Evolutionary conservation across 1,140 invertebrate genomes (phyloP).

Genomic region (Phymorhynchus buccinoides): DNA sequence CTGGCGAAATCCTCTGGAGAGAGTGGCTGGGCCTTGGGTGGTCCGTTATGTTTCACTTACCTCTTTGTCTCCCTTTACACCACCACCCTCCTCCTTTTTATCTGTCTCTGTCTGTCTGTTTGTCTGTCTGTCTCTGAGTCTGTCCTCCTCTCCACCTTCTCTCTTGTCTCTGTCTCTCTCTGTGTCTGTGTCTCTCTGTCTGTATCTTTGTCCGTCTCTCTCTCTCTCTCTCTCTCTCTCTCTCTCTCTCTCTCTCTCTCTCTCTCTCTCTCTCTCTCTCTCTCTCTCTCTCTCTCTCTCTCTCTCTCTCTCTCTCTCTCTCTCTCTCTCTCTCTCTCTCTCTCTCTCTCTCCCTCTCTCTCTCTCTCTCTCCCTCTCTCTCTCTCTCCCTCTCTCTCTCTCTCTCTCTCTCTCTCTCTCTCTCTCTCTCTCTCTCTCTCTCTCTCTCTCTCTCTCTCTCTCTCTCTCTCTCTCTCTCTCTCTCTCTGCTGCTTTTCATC

Average conservation of each 20-base stretch:
- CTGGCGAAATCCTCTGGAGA: too few species aligned
- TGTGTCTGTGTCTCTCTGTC: not conserved
- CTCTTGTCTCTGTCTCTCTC: not conserved
- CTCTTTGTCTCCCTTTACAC: too few species aligned
- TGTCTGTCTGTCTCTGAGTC: not conserved
- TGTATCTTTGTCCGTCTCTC: not conserved
- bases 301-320: constrained; percentile 15
- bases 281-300: not conserved
- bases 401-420: not conserved
- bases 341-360: not conserved
- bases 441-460: constrained; percentile 12
- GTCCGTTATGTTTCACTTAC: too few species aligned
- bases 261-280: constrained; percentile 10
- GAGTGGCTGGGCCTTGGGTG: too few species aligned
- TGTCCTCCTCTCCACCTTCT: not conserved
- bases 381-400: not conserved
- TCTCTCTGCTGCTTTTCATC: too few species aligned
- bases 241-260: not conserved
- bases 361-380: constrained; percentile 28
- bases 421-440: constrained; percentile 11
- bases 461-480: too few species aligned
- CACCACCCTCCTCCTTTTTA: not conserved
- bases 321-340: not conserved
- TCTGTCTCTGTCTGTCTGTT: not conserved
- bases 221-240: not conserved